Percentiles rank a stretch among this genome's conserved stretches.
These are phyloP conservation scores for Sitodiplosis mosellana DNA, from an alignment of 1,140 invertebrate species.

Conservation along the genomic window DNA sequence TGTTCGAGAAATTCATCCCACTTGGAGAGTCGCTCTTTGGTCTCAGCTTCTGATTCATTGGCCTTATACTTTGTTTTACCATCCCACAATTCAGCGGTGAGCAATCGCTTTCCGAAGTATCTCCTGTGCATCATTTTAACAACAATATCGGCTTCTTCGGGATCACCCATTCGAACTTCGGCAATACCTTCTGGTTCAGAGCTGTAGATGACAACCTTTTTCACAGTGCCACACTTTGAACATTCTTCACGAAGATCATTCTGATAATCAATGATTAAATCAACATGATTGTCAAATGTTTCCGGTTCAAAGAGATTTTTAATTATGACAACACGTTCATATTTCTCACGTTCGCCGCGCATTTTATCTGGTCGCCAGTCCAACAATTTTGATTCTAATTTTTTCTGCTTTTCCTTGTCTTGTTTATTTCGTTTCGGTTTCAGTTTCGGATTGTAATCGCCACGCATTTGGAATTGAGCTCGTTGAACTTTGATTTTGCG, in stretches of 20 bases:
- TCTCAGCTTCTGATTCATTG: slow-evolving; percentile 77
- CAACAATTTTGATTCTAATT: slow-evolving; percentile 87
- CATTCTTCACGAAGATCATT: slow-evolving; percentile 81
- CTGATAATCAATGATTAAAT: slow-evolving; percentile 77
- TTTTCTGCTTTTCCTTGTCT: slow-evolving; percentile 77
- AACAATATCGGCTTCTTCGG: slow-evolving; percentile 81
- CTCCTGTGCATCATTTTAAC: slow-evolving; percentile 74
- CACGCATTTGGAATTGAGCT: slow-evolving; percentile 91
- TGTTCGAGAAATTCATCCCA: slow-evolving; percentile 74
- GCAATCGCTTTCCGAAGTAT: slow-evolving; percentile 73
- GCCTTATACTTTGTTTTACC: slow-evolving; percentile 88
- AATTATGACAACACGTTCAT: slow-evolving; percentile 81
- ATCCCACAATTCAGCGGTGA: slow-evolving; percentile 84
- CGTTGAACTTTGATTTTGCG: slow-evolving; percentile 73
- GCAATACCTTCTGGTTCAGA: slow-evolving; percentile 87
- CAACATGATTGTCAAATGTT: slow-evolving; percentile 78
- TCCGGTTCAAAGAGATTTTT: slow-evolving; percentile 85
- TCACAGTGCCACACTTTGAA: slow-evolving; percentile 78
- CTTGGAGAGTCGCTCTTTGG: slow-evolving; percentile 57
- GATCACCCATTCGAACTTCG: slow-evolving; percentile 74
- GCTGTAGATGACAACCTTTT: slow-evolving; percentile 85
- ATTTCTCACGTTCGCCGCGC: slow-evolving; percentile 60
- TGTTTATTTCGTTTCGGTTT: slow-evolving; percentile 88
- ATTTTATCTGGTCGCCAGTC: slow-evolving; percentile 92
- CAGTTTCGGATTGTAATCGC: slow-evolving; percentile 79